Percentiles rank a stretch among this genome's conserved stretches.
phyloP scores from a whole-genome alignment of 2,797 vertebrate genomes.

The Acanthurus leucopareius region DNA sequence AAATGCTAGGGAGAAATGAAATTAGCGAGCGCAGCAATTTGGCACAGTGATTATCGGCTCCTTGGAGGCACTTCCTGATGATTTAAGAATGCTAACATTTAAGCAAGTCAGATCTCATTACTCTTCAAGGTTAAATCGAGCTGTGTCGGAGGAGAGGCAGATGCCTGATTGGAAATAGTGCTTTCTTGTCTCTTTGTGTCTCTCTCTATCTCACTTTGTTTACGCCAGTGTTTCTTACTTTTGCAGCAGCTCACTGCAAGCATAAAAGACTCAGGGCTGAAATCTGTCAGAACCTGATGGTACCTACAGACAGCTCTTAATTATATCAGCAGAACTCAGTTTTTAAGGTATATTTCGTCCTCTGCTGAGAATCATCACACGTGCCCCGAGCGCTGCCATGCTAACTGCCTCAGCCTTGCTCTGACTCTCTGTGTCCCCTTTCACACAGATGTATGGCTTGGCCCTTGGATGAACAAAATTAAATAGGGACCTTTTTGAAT shows the following conservation, averaged over 20 bases:
- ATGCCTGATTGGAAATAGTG: slow-evolving; percentile 81
- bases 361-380: slow-evolving; percentile 60
- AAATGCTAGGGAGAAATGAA: slow-evolving; percentile 89
- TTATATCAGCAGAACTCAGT: slow-evolving; percentile 73
- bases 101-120: slow-evolving; percentile 91
- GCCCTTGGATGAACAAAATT: slow-evolving; percentile 43
- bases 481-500: slow-evolving; percentile 59
- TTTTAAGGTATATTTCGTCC: slow-evolving; percentile 72
- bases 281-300: slow-evolving; percentile 70
- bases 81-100: slow-evolving; percentile 89
- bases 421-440: slow-evolving; percentile 14
- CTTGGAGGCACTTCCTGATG: slow-evolving; percentile 87
- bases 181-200: slow-evolving; percentile 59
- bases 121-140: slow-evolving; percentile 89
- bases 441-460: slow-evolving; percentile 21
- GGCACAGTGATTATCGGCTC: slow-evolving; percentile 88
- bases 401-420: slow-evolving; percentile 37
- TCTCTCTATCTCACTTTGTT: slow-evolving; percentile 72
- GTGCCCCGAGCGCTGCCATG: slow-evolving; percentile 29
- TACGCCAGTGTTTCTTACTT: slow-evolving; percentile 54
- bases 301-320: slow-evolving; percentile 77
- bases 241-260: slow-evolving; percentile 43
- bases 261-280: slow-evolving; percentile 48
- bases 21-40: slow-evolving; percentile 87
- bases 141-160: slow-evolving; percentile 77